phyloP scores from a whole-genome alignment of 2,888 invertebrate genomes.

The Orgyia antiqua region DNA sequence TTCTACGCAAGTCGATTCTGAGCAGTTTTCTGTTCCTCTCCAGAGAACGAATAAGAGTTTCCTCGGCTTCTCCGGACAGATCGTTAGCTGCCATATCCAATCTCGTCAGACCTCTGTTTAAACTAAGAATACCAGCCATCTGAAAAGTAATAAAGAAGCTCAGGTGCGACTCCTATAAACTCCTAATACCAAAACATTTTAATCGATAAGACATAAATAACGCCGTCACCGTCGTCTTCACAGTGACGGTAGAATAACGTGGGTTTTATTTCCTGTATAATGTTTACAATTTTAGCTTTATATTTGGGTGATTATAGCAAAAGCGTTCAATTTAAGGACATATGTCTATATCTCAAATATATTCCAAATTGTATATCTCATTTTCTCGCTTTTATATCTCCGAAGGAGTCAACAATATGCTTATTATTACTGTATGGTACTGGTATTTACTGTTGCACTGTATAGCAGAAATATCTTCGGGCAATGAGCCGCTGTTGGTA shows the following conservation, averaged over 20 bases:
- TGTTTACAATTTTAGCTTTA: too few species aligned
- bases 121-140: conserved; percentile 73
- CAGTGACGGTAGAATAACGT: conserved; percentile 8
- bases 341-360: too few species aligned
- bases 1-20: conserved; percentile 58
- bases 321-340: too few species aligned
- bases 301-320: too few species aligned
- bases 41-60: conserved; percentile 56
- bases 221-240: conserved; percentile 1
- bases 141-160: conserved; percentile 23
- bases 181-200: background rate
- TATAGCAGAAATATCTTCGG: too few species aligned
- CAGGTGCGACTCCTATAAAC: conserved; percentile 11
- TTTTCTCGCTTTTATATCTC: too few species aligned
- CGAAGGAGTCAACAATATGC: too few species aligned
- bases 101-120: conserved; percentile 72
- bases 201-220: conserved; percentile 5
- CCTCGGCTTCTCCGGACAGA: conserved; percentile 76
- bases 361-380: too few species aligned
- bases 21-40: conserved; percentile 55
- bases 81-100: conserved; percentile 79
- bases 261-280: background rate
- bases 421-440: too few species aligned
- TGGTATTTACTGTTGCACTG: too few species aligned
- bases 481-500: too few species aligned